Conservation (phyloP, 2,888 invertebrate genomes). For the Caenorhabditis becei region DNA sequence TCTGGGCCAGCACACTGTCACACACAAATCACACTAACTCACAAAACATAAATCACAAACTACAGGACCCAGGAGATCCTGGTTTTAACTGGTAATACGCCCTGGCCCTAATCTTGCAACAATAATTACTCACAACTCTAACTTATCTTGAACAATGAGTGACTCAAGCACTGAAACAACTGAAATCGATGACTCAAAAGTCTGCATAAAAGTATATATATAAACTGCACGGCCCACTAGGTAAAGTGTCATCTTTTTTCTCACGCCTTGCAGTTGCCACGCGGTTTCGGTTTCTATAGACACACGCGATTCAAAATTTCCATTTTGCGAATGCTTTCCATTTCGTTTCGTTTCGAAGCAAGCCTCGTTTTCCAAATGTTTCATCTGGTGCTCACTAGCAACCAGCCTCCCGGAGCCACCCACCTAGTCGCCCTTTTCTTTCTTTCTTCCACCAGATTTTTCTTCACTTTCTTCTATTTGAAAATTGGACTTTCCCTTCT, state of each 20-base stretch:
- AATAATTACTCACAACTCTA: not conserved
- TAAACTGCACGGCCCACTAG: not conserved
- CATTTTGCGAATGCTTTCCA: too few relatives aligned
- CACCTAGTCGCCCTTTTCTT: not conserved
- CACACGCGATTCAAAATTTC: not conserved
- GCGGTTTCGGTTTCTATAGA: not conserved
- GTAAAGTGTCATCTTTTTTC: not conserved
- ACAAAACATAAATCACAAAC: too few relatives aligned
- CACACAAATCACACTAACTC: too few relatives aligned
- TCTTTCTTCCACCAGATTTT: slow-evolving; percentile 32
- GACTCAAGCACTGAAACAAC: not conserved
- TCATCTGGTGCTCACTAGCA: too few relatives aligned
- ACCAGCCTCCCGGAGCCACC: not conserved
- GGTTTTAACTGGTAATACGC: too few relatives aligned
- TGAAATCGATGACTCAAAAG: not conserved
- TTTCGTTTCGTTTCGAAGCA: too few relatives aligned
- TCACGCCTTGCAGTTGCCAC: too few relatives aligned
- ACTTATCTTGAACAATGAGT: not conserved
- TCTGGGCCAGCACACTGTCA: too few relatives aligned
- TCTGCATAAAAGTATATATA: slow-evolving; percentile 12
- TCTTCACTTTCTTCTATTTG: slow-evolving; percentile 18
- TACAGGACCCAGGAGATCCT: too few relatives aligned
- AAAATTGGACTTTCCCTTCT: slow-evolving; percentile 18
- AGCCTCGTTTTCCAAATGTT: too few relatives aligned
- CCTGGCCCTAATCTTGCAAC: too few relatives aligned